Conservation (phyloP, 2,797 vertebrate genomes). For the Macropus fuliginosus region DNA sequence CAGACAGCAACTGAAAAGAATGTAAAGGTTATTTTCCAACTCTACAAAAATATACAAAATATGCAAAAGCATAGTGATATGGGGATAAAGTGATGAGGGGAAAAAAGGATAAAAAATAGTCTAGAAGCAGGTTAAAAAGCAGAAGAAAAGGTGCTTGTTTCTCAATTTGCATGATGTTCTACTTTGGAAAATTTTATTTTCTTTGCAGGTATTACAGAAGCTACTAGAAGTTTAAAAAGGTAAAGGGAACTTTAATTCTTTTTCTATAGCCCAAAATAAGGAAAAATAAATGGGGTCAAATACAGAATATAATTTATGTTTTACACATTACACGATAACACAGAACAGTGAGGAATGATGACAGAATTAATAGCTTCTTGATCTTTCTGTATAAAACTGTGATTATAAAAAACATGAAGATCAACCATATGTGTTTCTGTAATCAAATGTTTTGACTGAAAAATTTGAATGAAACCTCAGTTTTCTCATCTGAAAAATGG, state of each 20-base stretch:
- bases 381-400: not conserved
- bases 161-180: not conserved
- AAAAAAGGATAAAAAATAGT: not conserved
- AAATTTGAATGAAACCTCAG: not conserved
- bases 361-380: not conserved
- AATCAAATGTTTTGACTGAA: not conserved
- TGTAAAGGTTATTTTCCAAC: not conserved
- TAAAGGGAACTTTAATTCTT: not conserved
- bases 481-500: not conserved
- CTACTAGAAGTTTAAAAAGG: not conserved
- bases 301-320: not conserved
- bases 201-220: not conserved
- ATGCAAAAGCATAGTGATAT: not conserved
- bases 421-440: not conserved
- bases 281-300: not conserved
- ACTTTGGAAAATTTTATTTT: constrained; percentile 6
- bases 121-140: not conserved
- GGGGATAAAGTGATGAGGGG: not conserved
- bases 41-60: not conserved
- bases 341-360: not conserved
- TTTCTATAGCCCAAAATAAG: not conserved
- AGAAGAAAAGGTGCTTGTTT: not conserved
- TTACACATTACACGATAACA: not conserved
- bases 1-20: not conserved
- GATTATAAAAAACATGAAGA: not conserved